Evolutionary conservation across 2,888 invertebrate genomes (phyloP), one percentile per base, ranked within the genome.

Genomic region (Pandemis heparana): DNA sequence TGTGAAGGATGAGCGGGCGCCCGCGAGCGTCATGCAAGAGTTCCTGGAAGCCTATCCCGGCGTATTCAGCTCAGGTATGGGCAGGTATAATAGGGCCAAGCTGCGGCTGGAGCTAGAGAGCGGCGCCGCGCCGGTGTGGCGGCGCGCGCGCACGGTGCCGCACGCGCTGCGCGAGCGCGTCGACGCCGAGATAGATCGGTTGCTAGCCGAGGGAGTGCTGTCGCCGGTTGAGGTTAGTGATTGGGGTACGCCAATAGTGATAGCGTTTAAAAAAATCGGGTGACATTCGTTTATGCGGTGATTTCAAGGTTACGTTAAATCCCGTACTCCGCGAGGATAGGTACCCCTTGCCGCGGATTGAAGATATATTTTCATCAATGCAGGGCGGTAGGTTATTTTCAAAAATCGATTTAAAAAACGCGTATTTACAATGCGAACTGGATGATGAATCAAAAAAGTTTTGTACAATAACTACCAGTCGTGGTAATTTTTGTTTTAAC

Each of bases 201-300:
- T 51, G 51, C 51, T 51, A n/a, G 51, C n/a, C n/a, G 51, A 51
- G 5, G 51, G 51, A n/a, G 51, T 51, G n/a, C 6, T 51, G 16
- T 51, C 51, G n/a, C 51, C 51, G 16, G 12, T 51, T 7, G 51
- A 51, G n/a, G 51, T 51, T 23, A 56, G 56, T 41, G 51, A 41
- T 18, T 76, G 71, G 77, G 76, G 74, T 23, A 75, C 76, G 8
- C 76, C 76, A 1, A 56, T 76, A 0, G 77, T 77, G 10, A 73
- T 74, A 10, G 73, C 76, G 0, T 23, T 74, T 4, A 77, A 76
- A 61, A 61, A 69, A 71, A n/a, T 56, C 64, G 7, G 75, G 75
- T 9, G 60, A 75, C 10, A 65, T 76, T 10, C 66, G 76, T 16
- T 56, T 77, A 10, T 76, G 75, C 60, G 76, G 75, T 5, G 76